Percentiles rank a stretch among this genome's conserved stretches.
Evolutionary conservation across 2,888 invertebrate species (phyloP).

Genomic region (Andrena praecox): DNA sequence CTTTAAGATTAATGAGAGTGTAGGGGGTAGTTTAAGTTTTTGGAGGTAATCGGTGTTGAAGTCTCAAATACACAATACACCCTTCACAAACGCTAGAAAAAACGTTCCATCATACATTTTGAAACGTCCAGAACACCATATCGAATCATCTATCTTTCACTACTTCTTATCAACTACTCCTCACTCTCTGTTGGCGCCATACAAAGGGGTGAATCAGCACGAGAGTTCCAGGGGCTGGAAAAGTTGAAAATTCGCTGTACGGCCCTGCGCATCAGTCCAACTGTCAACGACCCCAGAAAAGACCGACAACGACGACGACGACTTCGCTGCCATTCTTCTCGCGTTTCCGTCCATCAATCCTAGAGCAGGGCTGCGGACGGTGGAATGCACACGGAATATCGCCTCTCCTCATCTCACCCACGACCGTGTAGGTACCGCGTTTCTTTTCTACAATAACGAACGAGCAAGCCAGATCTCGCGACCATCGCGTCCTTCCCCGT

Average conservation of each 20-base stretch:
- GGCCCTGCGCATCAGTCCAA: conserved; percentile 56
- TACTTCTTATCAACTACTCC: background rate
- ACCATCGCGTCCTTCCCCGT: conserved; percentile 21
- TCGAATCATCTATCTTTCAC: no score
- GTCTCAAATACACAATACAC: no score
- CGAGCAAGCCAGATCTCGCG: conserved; percentile 32
- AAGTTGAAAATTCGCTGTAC: conserved; percentile 40
- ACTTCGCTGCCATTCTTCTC: conserved; percentile 66
- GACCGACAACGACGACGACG: conserved; percentile 57
- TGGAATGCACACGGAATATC: conserved; percentile 60
- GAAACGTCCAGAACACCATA: no score
- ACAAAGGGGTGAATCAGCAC: background rate
- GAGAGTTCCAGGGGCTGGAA: conserved; percentile 1
- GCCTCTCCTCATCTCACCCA: conserved; percentile 61
- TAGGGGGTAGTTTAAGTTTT: no score
- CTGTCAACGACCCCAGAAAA: conserved; percentile 64
- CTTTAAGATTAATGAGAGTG: background rate
- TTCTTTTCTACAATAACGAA: conserved; percentile 70
- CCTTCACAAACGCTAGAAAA: no score
- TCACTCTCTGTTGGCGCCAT: no score
- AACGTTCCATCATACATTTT: no score
- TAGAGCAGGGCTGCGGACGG: conserved; percentile 52
- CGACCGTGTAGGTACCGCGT: conserved; percentile 31
- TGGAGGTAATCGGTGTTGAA: no score
- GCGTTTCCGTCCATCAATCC: conserved; percentile 71